phyloP scores from a whole-genome alignment of 2,888 invertebrate species.

The Xestia xanthographa region DNA sequence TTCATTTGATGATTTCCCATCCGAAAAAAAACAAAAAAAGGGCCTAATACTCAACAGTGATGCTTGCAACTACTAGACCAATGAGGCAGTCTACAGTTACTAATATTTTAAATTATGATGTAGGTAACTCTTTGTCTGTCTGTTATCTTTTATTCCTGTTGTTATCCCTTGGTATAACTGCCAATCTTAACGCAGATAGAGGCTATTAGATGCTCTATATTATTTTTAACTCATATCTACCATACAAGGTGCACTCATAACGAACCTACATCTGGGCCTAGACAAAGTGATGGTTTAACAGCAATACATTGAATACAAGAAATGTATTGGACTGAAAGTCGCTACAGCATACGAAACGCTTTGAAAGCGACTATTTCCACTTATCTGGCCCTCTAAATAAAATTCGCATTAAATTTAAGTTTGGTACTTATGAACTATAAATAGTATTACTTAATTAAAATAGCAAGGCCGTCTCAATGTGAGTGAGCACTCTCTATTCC shows the following conservation, averaged over 20 bases:
- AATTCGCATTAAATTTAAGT: neutral
- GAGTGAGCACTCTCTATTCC: neutral
- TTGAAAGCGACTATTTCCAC: neutral
- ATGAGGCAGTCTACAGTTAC: neutral
- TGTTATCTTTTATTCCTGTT: neutral
- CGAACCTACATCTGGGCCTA: neutral
- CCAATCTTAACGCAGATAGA: neutral
- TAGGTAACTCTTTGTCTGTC: neutral
- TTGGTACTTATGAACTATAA: neutral
- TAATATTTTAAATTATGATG: neutral
- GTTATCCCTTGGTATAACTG: neutral
- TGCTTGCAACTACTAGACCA: neutral
- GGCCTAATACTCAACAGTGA: neutral
- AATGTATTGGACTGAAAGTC: neutral
- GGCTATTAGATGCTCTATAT: neutral
- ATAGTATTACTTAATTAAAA: neutral
- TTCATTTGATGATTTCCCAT: too few relatives aligned
- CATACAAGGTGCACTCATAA: neutral
- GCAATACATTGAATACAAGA: neutral
- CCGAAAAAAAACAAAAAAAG: too few relatives aligned
- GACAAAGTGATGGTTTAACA: neutral
- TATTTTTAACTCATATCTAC: neutral
- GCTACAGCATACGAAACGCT: neutral
- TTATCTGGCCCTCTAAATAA: neutral
- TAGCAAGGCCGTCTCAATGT: slow-evolving; percentile 12